A percentile compares a stretch with the other conserved stretches of the same genome.
Conservation (phyloP, 2,888 invertebrate genomes). For the Morpho achilles region DNA sequence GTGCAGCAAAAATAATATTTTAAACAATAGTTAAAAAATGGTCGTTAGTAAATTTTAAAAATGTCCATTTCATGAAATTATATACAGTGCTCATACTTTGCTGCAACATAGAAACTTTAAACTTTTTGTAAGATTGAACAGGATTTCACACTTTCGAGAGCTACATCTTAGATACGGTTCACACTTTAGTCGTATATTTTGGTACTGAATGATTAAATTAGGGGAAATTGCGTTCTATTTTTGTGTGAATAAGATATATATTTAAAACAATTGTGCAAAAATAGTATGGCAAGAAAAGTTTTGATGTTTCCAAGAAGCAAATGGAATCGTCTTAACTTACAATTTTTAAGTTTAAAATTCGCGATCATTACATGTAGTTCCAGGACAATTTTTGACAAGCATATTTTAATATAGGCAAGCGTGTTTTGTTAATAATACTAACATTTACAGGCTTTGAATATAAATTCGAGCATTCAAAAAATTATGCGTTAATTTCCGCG, state of each 20-base stretch:
- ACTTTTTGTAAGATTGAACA: constrained; percentile 47
- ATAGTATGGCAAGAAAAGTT: neutral
- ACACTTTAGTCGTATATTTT: constrained; percentile 25
- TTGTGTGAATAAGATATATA: neutral
- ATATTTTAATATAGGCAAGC: neutral
- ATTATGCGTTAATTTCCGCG: too few species aligned
- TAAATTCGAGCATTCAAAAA: too few species aligned
- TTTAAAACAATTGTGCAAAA: constrained; percentile 4
- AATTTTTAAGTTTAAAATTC: too few species aligned
- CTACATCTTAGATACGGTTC: constrained; percentile 44
- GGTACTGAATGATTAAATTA: constrained; percentile 6
- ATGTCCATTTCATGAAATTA: too few species aligned
- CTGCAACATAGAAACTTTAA: constrained; percentile 31
- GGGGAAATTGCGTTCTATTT: constrained; percentile 4
- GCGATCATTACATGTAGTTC: too few species aligned
- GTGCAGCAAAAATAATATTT: too few species aligned
- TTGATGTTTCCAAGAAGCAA: constrained; percentile 3
- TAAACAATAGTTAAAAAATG: too few species aligned
- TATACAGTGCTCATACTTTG: neutral
- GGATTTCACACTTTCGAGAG: constrained; percentile 54
- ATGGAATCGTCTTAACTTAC: too few species aligned
- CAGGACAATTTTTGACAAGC: neutral
- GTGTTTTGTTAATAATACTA: neutral
- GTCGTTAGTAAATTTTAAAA: too few species aligned
- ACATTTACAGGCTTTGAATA: too few species aligned